Percentiles rank a stretch among this genome's conserved stretches.
phyloP scores from a whole-genome alignment of 2,113 vertebrate genomes.

The cat (Felis catus) region F.catus_Fca126_mat1.0 CM031412.1:136920501-136921000 shows the following conservation, averaged over 20 bases:
- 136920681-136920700: background rate
- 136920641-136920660: background rate
- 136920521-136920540: background rate
- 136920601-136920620: background rate
- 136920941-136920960: no score
- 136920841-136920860: background rate
- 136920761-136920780: background rate
- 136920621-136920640: background rate
- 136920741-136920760: background rate
- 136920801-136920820: background rate
- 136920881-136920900: background rate
- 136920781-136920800: background rate
- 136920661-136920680: background rate
- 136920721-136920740: background rate
- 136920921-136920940: background rate
- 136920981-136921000: background rate
- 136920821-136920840: background rate
- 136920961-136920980: background rate
- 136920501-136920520: background rate
- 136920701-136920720: background rate
- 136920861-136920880: background rate
- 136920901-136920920: background rate
- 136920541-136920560: background rate
- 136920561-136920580: background rate
- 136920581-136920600: rapidly evolving